A percentile compares a stretch with the other conserved stretches of the same genome.
Evolutionary conservation across 2,888 invertebrate genomes (phyloP).

Genomic region (Sinelater perroti): DNA sequence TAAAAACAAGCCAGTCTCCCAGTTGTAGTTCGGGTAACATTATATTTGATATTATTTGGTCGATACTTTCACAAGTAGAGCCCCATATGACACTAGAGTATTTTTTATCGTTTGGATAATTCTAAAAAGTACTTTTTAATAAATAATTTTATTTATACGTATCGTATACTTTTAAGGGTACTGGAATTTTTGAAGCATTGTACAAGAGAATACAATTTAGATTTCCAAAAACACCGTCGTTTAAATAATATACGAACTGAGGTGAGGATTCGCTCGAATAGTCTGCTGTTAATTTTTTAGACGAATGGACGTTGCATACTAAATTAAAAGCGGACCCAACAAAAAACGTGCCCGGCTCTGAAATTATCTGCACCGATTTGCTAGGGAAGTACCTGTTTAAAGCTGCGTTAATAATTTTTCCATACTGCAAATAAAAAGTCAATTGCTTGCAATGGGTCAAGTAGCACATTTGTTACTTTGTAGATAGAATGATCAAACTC

Average conservation of each 20-base stretch:
- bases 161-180: conserved; percentile 69
- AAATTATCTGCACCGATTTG: conserved; percentile 84
- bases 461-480: conserved; percentile 71
- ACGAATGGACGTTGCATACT: conserved; percentile 86
- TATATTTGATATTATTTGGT: conserved; percentile 74
- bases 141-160: neutral
- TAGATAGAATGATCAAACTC: conserved; percentile 70
- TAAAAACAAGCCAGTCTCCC: conserved; percentile 90
- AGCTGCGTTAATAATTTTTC: conserved; percentile 80
- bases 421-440: conserved; percentile 66
- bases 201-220: conserved; percentile 76
- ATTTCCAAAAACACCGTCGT: conserved; percentile 98
- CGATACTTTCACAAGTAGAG: conserved; percentile 94
- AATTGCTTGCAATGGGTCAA: too few species aligned
- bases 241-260: conserved; percentile 93
- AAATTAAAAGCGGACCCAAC: conserved; percentile 95
- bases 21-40: conserved; percentile 76
- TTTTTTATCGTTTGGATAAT: conserved; percentile 59
- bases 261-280: conserved; percentile 46
- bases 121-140: conserved; percentile 28
- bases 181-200: conserved; percentile 53
- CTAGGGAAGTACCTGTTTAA: conserved; percentile 84
- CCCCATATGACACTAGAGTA: conserved; percentile 86
- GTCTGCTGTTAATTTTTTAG: conserved; percentile 60
- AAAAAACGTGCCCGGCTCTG: conserved; percentile 97